These are phyloP conservation scores for Phyto melanocephala DNA, from an alignment of 2,888 invertebrate genomes.

Conservation along the genomic window DNA sequence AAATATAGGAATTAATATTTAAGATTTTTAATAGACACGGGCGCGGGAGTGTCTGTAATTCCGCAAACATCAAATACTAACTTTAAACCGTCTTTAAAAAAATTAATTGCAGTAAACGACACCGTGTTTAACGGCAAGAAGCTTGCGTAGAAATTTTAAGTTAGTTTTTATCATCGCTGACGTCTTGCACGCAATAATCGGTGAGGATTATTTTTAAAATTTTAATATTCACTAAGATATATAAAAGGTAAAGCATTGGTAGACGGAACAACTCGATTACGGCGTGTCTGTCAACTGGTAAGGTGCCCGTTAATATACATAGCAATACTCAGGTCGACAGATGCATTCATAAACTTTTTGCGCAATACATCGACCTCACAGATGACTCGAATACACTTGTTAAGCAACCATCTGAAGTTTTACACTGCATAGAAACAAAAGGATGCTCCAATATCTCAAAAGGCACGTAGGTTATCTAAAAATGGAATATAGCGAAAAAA, in stretches of 20 bases:
- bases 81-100: too few relatives aligned
- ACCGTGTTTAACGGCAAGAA: background rate
- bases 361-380: too few relatives aligned
- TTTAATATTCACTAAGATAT: background rate
- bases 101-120: too few relatives aligned
- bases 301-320: too few relatives aligned
- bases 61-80: background rate
- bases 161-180: slow-evolving; percentile 8
- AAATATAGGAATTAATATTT: background rate
- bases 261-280: too few relatives aligned
- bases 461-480: slow-evolving; percentile 37
- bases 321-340: too few relatives aligned
- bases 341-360: too few relatives aligned
- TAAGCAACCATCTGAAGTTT: too few relatives aligned
- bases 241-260: background rate
- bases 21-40: background rate
- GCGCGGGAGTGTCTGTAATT: slow-evolving; percentile 17
- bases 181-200: slow-evolving; percentile 1
- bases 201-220: slow-evolving; percentile 4
- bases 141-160: background rate
- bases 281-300: too few relatives aligned
- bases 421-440: slow-evolving; percentile 42
- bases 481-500: slow-evolving; percentile 40
- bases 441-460: slow-evolving; percentile 44
- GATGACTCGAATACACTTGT: too few relatives aligned